Conservation (phyloP, 2,888 invertebrate species). For the Caenorhabditis uteleia region DNA sequence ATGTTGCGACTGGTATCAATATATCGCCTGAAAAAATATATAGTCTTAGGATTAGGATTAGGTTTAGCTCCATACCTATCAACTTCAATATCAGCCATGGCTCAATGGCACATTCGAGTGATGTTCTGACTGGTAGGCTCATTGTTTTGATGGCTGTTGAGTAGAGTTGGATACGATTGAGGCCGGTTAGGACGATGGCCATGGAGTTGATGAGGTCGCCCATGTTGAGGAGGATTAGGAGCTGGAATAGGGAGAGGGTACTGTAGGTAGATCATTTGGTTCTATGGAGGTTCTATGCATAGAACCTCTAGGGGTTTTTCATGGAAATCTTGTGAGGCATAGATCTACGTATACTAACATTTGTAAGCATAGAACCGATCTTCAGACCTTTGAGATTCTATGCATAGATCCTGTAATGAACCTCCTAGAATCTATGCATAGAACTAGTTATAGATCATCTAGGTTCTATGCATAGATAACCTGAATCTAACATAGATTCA, state of each 20-base stretch:
- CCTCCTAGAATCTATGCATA: no score
- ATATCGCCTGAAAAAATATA: constrained; percentile 40
- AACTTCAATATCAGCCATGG: constrained; percentile 54
- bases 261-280: neutral
- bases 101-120: constrained; percentile 51
- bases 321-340: neutral
- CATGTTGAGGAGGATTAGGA: constrained; percentile 50
- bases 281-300: neutral
- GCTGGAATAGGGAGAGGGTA: constrained; percentile 32
- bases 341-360: no score
- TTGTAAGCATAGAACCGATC: no score
- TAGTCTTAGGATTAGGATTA: no score
- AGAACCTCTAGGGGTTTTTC: neutral
- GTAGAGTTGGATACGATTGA: constrained; percentile 54
- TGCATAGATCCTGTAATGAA: no score
- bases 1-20: constrained; percentile 46
- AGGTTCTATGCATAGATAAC: no score
- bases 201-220: constrained; percentile 55
- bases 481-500: no score
- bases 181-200: constrained; percentile 52
- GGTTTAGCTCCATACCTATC: constrained; percentile 41
- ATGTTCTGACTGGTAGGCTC: constrained; percentile 44
- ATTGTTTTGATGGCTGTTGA: constrained; percentile 37
- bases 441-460: no score
- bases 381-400: no score